Percentiles rank a stretch among this genome's conserved stretches.
Conservation (phyloP, 2,113 vertebrate genomes). For the Cisticola juncidis region DNA sequence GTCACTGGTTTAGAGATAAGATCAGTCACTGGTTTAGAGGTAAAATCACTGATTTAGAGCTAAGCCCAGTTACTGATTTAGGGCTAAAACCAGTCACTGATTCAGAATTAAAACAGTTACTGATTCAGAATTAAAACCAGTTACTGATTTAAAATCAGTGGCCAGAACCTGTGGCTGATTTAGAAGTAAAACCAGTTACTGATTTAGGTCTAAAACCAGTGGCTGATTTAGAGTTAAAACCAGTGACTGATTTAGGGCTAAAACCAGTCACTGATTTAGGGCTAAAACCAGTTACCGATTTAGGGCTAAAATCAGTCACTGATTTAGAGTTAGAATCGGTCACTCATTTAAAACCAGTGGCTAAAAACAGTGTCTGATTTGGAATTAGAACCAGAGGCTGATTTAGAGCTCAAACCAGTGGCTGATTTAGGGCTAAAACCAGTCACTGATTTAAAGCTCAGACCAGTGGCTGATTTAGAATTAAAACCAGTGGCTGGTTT, state of each 20-base stretch:
- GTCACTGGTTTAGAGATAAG: background rate
- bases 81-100: rapidly evolving
- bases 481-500: background rate
- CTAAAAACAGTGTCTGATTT: background rate
- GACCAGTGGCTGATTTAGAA: rapidly evolving
- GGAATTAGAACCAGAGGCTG: rapidly evolving
- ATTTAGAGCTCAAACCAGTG: rapidly evolving
- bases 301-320: rapidly evolving
- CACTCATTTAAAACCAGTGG: rapidly evolving
- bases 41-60: background rate
- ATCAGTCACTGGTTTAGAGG: background rate
- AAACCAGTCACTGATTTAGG: rapidly evolving
- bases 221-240: rapidly evolving
- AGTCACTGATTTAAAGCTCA: rapidly evolving
- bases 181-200: rapidly evolving
- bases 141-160: background rate
- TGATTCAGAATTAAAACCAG: background rate
- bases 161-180: too few relatives aligned
- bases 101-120: background rate
- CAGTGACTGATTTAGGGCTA: background rate
- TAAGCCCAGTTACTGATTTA: background rate
- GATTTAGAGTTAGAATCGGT: background rate
- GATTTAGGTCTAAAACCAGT: background rate
- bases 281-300: rapidly evolving
- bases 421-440: rapidly evolving